Evolutionary conservation across 30 jellyfish, hydroid and myxozoan species (phyloP).

Genomic region (Aurelia aurita complex sp. Pacific): DNA sequence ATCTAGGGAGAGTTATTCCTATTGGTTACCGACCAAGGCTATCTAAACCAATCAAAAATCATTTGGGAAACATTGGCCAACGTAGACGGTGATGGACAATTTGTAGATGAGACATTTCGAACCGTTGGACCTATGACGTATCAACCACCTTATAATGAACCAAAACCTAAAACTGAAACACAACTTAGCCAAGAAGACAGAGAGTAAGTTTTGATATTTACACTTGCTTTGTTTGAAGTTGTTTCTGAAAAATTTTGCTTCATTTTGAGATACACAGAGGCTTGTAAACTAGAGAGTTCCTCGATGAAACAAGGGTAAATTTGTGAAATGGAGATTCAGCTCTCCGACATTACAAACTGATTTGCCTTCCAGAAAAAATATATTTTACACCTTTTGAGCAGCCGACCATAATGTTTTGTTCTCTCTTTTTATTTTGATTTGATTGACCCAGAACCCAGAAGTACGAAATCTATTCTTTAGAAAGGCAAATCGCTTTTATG

Average conservation of each 20-base stretch:
- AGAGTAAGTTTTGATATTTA: constrained; percentile 40
- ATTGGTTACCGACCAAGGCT: constrained; percentile 98
- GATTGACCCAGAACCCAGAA: too few relatives aligned
- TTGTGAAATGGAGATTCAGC: too few relatives aligned
- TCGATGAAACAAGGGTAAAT: too few relatives aligned
- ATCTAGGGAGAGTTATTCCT: constrained; percentile 82
- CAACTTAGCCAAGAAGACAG: constrained; percentile 68
- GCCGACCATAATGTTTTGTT: too few relatives aligned
- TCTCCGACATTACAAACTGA: too few relatives aligned
- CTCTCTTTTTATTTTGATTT: too few relatives aligned
- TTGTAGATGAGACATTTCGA: constrained; percentile 84
- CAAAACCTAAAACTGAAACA: constrained; percentile 1
- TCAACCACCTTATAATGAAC: constrained; percentile 28
- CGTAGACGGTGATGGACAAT: constrained; percentile 98
- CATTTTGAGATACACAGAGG: neutral
- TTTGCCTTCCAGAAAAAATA: too few relatives aligned
- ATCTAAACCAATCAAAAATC: constrained; percentile 82
- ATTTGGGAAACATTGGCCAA: constrained; percentile 98
- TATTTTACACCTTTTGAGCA: too few relatives aligned
- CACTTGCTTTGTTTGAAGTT: neutral
- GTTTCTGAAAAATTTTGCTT: neutral
- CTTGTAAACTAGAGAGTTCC: neutral
- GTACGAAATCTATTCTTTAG: too few relatives aligned
- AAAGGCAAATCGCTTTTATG: too few relatives aligned
- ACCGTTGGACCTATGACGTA: constrained; percentile 70